Percentiles rank a stretch among this genome's conserved stretches.
phyloP scores from a whole-genome alignment of 2,797 vertebrate genomes.

The Bufotes viridis region DNA sequence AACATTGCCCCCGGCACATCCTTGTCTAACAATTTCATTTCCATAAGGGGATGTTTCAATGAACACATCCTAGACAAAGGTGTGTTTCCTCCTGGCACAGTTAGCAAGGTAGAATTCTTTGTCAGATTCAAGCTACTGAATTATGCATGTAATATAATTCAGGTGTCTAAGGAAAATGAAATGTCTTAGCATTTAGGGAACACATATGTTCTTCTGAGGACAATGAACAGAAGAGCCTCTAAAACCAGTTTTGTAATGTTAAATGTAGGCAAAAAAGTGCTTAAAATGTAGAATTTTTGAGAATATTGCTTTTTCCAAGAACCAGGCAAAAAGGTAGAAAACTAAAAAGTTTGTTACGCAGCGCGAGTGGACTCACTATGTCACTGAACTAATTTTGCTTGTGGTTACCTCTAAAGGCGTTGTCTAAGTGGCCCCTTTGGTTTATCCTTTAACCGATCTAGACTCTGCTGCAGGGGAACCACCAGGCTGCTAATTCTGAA shows the following conservation, averaged over 20 bases:
- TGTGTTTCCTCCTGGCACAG: not conserved
- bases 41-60: slow-evolving; percentile 29
- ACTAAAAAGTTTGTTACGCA: not conserved
- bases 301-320: not conserved
- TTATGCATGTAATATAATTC: slow-evolving; percentile 18
- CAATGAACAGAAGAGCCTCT: not conserved
- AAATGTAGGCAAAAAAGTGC: too few species aligned
- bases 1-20: slow-evolving; percentile 19
- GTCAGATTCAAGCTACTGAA: slow-evolving; percentile 4
- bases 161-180: not conserved
- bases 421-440: too few species aligned
- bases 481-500: too few species aligned
- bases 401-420: too few species aligned
- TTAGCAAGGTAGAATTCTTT: slow-evolving; percentile 8
- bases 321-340: not conserved
- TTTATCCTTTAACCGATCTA: too few species aligned
- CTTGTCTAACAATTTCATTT: slow-evolving; percentile 21
- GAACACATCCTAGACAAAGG: slow-evolving; percentile 7
- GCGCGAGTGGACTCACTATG: too few species aligned
- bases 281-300: not conserved
- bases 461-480: too few species aligned
- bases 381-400: too few species aligned
- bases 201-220: not conserved
- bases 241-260: not conserved
- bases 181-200: not conserved